Conservation (phyloP, 2,888 invertebrate species). For the Tortrix viridana region DNA sequence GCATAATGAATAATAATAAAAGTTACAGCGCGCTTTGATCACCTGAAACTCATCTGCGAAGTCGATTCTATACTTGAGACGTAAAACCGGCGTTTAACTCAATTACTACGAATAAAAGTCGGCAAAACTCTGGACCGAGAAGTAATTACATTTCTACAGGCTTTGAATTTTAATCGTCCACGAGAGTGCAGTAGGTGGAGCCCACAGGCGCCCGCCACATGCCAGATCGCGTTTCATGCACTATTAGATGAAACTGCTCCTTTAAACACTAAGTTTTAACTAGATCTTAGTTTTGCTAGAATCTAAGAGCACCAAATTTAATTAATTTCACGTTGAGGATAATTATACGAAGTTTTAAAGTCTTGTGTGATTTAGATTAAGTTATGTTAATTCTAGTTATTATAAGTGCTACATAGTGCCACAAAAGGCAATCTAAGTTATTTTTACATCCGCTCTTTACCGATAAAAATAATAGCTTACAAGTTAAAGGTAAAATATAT, state of each 20-base stretch:
- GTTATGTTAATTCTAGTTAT: no score
- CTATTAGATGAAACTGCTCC: constrained; percentile 43
- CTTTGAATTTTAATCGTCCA: constrained; percentile 80
- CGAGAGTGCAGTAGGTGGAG: constrained; percentile 45
- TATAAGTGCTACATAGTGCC: no score
- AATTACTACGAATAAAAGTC: constrained; percentile 77
- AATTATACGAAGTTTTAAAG: constrained; percentile 10
- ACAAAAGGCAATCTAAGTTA: no score
- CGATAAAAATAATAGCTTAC: no score
- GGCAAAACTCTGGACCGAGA: constrained; percentile 68
- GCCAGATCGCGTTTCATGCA: constrained; percentile 50
- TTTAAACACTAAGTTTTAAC: constrained; percentile 23
- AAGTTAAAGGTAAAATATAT: no score
- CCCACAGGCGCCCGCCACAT: constrained; percentile 40
- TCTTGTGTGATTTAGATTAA: constrained; percentile 3
- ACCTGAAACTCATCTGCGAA: constrained; percentile 48
- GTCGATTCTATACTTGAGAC: constrained; percentile 60
- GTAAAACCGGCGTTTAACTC: constrained; percentile 75
- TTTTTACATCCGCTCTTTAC: no score
- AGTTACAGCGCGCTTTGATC: constrained; percentile 39
- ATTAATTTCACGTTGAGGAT: constrained; percentile 10
- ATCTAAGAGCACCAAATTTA: constrained; percentile 2
- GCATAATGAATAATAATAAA: constrained; percentile 24
- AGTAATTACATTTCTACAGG: constrained; percentile 80
- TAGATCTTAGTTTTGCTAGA: constrained; percentile 2